A percentile compares a stretch with the other conserved stretches of the same genome.
These are phyloP conservation scores for Bombus polaris DNA, from an alignment of 1,140 invertebrate genomes.

Conservation along the genomic window DNA sequence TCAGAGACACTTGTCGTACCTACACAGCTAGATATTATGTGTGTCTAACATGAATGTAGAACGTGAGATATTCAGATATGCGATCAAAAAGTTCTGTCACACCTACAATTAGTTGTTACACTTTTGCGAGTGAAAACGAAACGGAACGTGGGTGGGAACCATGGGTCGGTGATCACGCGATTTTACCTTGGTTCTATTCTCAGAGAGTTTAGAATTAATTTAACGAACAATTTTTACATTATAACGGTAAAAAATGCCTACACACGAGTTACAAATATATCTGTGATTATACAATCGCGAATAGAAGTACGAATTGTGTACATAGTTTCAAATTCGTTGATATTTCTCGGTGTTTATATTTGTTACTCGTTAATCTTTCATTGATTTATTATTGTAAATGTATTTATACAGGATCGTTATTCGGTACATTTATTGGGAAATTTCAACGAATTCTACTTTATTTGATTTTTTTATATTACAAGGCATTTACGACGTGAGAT, in stretches of 20 bases:
- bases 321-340: too few species aligned
- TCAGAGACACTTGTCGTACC: background rate
- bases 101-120: slow-evolving; percentile 16
- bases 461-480: too few species aligned
- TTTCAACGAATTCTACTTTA: background rate
- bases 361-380: too few species aligned
- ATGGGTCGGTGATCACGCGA: slow-evolving; percentile 9
- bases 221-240: background rate
- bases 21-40: background rate
- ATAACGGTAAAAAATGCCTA: background rate
- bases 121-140: slow-evolving; percentile 16
- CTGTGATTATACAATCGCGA: background rate
- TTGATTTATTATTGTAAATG: too few species aligned
- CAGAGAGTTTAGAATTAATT: background rate
- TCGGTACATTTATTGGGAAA: background rate
- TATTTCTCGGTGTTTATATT: too few species aligned
- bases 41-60: background rate
- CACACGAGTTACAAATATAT: background rate
- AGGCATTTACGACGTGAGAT: too few species aligned
- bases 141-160: slow-evolving; percentile 9
- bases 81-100: background rate
- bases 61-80: background rate
- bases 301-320: too few species aligned
- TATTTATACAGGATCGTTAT: background rate
- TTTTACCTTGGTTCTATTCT: slow-evolving; percentile 5